Conservation (phyloP, 2,888 invertebrate genomes). For the Himalopsyche tibetana region DNA sequence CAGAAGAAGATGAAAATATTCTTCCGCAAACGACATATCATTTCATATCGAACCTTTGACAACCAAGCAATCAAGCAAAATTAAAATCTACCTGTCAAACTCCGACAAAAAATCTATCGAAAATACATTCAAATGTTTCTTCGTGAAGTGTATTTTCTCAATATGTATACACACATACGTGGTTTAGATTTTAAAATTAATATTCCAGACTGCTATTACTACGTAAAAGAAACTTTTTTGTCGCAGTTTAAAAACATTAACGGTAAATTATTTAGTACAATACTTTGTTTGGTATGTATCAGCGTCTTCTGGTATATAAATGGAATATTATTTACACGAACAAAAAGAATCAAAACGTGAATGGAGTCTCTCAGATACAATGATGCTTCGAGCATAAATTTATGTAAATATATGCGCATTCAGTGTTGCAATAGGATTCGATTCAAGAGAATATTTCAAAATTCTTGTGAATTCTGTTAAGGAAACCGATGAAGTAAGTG, state of each 20-base stretch:
- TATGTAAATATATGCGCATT: not conserved
- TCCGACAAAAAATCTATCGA: no score
- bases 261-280: not conserved
- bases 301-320: not conserved
- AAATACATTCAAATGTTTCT: no score
- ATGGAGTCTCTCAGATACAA: not conserved
- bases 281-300: not conserved
- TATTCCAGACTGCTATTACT: not conserved
- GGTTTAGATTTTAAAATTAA: no score
- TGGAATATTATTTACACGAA: not conserved
- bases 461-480: conserved; percentile 5
- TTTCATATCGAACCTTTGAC: no score
- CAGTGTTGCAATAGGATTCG: not conserved
- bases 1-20: no score
- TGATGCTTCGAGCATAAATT: not conserved
- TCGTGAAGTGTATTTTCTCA: no score
- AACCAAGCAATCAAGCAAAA: no score
- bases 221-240: not conserved
- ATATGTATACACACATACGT: no score
- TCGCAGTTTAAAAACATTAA: not conserved
- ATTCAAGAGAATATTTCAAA: not conserved
- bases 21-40: no score
- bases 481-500: not conserved
- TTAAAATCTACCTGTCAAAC: no score
- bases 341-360: conserved; percentile 12